Base-by-base conservation (phyloP, 1,140 invertebrate genomes). In the Idris sp. region DNA sequence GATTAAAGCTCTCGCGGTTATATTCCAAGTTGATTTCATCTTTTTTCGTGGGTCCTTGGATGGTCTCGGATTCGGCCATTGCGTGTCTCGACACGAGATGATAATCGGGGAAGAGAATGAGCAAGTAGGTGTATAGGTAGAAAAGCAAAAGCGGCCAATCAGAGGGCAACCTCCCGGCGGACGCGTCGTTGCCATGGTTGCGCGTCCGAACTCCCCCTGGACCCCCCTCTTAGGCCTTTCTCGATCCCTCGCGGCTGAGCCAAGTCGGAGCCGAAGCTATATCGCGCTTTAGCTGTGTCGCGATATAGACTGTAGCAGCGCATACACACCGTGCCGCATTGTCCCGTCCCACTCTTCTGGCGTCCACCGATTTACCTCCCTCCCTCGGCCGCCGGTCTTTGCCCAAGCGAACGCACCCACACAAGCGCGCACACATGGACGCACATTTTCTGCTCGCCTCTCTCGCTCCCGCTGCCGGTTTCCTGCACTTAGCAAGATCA, bases 401-500 rank as follows among this genome's bases (percentile, higher is more conserved):
- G 58, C 40, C 49, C 33, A 58, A 58, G 35, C 48, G 46, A 62
- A 44, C 51, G 61, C 61, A 54, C 54, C 53, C 65, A 67, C 31
- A 54, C 62, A 74, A 26, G 0, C 56, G 40, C 67, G 40, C 43
- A 61, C 67, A 54, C 67, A 61, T 61, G 65, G 65, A 44, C 56
- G 67, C 48, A 19, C 48, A 41, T 38, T 54, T 67, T 38, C 44
- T 26, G 67, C 49, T 46, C 43, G 49, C 26, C 28, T 73, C 40
- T 77, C 71, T 74, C 61, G 35, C 75, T 73, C 69, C 67, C 75
- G 58, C 77, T 82, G 79, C 80, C 80, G 77, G 84, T 86, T 87
- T 86, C 84, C 85, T 88, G 83, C 86, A 88, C 86, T 88, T 88
- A 88, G 86, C 86, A 88, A 88, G 87, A 88, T 88, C 87, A 88